Evolutionary conservation across 2,797 vertebrate species (phyloP).

Genomic region (Hafferia zeledoni): DNA sequence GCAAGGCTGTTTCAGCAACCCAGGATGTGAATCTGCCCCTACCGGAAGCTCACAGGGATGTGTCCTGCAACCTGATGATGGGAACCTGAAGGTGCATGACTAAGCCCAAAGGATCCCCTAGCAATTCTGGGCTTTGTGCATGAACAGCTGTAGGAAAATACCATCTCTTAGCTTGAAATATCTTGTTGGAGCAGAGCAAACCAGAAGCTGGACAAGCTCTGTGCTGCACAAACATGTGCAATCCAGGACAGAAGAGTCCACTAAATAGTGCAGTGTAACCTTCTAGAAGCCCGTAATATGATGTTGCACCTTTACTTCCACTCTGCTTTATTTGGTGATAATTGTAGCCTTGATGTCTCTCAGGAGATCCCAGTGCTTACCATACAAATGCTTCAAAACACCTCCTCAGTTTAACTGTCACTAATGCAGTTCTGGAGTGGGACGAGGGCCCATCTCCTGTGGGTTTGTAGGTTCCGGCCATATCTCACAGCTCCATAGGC

Average conservation of each 20-base stretch:
- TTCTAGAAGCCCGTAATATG: background rate
- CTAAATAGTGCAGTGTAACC: background rate
- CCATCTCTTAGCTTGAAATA: background rate
- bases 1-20: background rate
- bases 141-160: background rate
- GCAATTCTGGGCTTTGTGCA: accelerated
- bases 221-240: background rate
- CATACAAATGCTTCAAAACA: background rate
- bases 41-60: background rate
- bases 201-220: background rate
- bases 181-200: background rate
- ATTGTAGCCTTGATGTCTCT: background rate
- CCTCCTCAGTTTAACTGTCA: background rate
- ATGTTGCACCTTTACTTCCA: background rate
- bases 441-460: background rate
- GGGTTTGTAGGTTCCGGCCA: background rate
- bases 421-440: background rate
- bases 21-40: background rate
- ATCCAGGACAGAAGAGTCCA: background rate
- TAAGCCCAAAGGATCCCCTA: background rate
- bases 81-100: accelerated
- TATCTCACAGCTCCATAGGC: background rate
- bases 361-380: background rate
- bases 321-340: background rate
- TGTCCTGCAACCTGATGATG: background rate